Base-by-base conservation (phyloP, 2,888 invertebrate genomes). In the Plutella xylostella region DNA sequence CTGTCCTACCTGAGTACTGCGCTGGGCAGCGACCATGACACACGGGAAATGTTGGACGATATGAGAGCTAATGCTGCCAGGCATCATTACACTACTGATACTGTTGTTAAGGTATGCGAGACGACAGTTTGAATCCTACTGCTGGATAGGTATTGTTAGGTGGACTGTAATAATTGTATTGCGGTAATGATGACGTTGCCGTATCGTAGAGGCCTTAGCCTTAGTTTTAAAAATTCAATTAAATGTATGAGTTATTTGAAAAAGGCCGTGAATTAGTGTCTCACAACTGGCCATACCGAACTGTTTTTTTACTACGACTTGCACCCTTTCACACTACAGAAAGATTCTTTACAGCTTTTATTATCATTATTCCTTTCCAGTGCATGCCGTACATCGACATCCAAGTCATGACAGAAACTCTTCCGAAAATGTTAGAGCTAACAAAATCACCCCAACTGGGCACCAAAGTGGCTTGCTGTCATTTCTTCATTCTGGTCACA, bases 81-180 rank as follows among this genome's bases (percentile, higher is more conserved):
- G 58, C 90, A 90, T 1, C 94, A 96, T 65, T 92, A 94, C 48
- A 94, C 96, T 48, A 94, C 93, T 52, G 94, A 96, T 60, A 93
- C 94, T 3, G 90, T 95, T 30, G 89, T 92, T 35, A 92, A 92
- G 78, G 92, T 92, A 12, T 12, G 43, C 14, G 20, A 6, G n/a
- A n/a, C n/a, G n/a, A n/a, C n/a, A n/a, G n/a, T n/a, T n/a, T n/a
- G n/a, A n/a, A n/a, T n/a, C n/a, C n/a, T n/a, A n/a, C n/a, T n/a
- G n/a, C n/a, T n/a, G n/a, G n/a, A n/a, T n/a, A 28, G 28, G 3
- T 28, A 12, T 4, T 6, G 22, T 22, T 22, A 22, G 22, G 22
- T 22, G 22, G 6, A 22, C 5, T 6, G 9, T 6, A 22, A 22
- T 22, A 22, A n/a, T n/a, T n/a, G n/a, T n/a, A n/a, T n/a, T n/a